Base-by-base conservation (phyloP, 1,140 invertebrate species). In the Drosophila ananassae region DNA sequence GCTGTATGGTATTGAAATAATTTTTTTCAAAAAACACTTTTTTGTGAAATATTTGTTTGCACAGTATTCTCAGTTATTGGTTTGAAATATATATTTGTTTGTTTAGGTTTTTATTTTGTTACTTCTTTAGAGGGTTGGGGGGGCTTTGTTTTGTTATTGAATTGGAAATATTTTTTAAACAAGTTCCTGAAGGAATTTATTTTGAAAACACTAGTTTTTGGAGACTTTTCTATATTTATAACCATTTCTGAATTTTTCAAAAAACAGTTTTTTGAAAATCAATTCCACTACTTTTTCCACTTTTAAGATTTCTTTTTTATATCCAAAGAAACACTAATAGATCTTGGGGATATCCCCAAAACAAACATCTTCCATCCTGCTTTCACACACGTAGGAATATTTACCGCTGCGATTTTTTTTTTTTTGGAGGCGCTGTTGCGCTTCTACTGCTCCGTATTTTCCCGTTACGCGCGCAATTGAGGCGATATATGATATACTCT, bases 401-500 rank as follows among this genome's bases (percentile, higher is more conserved):
- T 53, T 77, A 81, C 74, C 74, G 61, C 71, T 75, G 67, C 9
- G 44, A 17, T 47, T 17, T 17, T 17, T 17, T 17, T 47, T 37
- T 44, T 64, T 52, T 58, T 22, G 59, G 55, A 59, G 63, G 54
- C 61, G 77, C 74, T 69, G 74, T 71, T 71, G 75, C 82, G 81
- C 82, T 73, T 73, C 50, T 73, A 56, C 37, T 56, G 58, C 37
- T 73, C 56, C 68, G 51, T 67, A 58, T 73, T 47, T 47, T 47
- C 51, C 73, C 73, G 73, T 76, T 76, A 76, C 73, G 72, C 72
- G 72, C 72, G 72, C 54, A 63, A 56, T 71, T 39, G 41, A 34
- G 37, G 24, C 58, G 37, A 28, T 4, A 10, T 12, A 12, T 22
- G n/a, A 21, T 47, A 57, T 50, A 61, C 10, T 32, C 17, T 50